Evolutionary conservation across 2,888 invertebrate genomes (phyloP), one percentile per base, ranked within the genome.

Genomic region (Microctonus brassicae): DNA sequence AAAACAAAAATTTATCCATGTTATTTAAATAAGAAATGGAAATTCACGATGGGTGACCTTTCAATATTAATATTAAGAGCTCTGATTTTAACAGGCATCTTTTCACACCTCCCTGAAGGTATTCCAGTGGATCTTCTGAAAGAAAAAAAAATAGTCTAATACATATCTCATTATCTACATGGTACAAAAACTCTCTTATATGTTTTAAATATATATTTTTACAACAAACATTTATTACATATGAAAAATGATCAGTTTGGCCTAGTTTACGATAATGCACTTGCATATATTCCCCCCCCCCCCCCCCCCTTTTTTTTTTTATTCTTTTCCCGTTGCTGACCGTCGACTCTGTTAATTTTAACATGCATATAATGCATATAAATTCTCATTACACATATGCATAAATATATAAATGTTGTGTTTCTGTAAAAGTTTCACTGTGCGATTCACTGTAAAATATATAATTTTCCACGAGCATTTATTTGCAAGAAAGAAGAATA

Each of bases 201-300:
- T 24, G 17, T 62, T 20, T 62, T 24, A n/a, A n/a, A n/a, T 39
- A 36, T 42, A 39, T 20, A 24, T n/a, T 57, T 29, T 26, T 26
- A 57, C n/a, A 29, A 26, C 57, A 2, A 34, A 17, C 20, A 33
- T 63, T 42, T 63, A 63, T 26, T n/a, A 63, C 42, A 47, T 47
- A 63, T 63, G 63, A 63, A 63, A 63, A 63, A 63, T 63, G 63
- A 63, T 63, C 42, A 26, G 42, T 11, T 26, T 63, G 63, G 39
- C 63, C 63, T 63, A 63, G 63, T 63, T 63, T 26, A 47, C n/a
- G 42, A 63, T 63, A 17, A 47, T 42, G n/a, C 17, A 47, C 42
- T 47, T 42, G 47, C 47, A 47, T 47, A 7, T 34, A 10, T 22
- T 39, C 22, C 29, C 26, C 39, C 47, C 7, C 29, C 3, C 7